These are phyloP conservation scores for Chionis minor DNA, from an alignment of 2,113 vertebrate species.

Conservation along the genomic window DNA sequence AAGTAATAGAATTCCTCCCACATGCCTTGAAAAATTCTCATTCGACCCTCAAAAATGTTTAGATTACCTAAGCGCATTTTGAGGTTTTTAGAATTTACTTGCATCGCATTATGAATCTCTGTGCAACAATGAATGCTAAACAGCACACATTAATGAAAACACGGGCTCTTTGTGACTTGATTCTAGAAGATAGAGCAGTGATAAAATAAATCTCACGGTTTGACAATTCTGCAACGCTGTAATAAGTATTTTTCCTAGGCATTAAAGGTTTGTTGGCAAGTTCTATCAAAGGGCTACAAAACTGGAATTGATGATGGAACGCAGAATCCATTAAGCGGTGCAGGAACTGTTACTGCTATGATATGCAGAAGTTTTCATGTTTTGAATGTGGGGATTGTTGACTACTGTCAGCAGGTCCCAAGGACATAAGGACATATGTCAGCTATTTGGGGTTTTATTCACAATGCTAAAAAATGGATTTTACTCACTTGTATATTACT, in stretches of 20 bases:
- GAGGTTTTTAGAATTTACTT: neutral
- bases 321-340: neutral
- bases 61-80: neutral
- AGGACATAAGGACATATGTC: neutral
- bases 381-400: slow-evolving; percentile 22
- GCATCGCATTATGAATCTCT: neutral
- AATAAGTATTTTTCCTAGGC: neutral
- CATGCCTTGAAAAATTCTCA: neutral
- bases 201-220: neutral
- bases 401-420: slow-evolving; percentile 14
- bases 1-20: slow-evolving; percentile 40
- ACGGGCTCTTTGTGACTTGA: neutral
- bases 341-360: neutral
- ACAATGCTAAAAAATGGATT: slow-evolving; percentile 45
- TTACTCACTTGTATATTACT: slow-evolving; percentile 39
- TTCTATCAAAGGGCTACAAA: neutral
- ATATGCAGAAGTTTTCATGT: slow-evolving; percentile 40
- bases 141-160: neutral
- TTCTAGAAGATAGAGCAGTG: neutral
- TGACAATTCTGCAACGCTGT: neutral
- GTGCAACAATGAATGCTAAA: neutral
- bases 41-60: slow-evolving; percentile 3
- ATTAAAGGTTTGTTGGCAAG: neutral
- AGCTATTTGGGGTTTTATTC: slow-evolving; percentile 30
- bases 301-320: neutral